Percentiles rank a stretch among this genome's conserved stretches.
Conservation (phyloP, 1,140 invertebrate genomes). For the Sycobia sp. region DNA sequence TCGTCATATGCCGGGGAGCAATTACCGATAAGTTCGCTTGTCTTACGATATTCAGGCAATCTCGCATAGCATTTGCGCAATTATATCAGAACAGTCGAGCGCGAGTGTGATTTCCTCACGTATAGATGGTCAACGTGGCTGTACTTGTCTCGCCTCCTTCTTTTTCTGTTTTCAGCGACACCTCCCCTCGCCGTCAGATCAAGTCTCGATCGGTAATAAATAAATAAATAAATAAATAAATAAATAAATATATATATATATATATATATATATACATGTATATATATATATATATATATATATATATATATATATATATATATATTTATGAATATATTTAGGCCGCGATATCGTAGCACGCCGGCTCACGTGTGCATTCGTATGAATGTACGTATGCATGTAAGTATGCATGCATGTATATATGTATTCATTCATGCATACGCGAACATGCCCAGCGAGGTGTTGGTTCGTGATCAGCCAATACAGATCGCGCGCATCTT, state of each 20-base stretch:
- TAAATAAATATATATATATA: too few relatives aligned
- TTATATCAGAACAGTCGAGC: conserved; percentile 57
- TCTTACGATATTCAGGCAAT: conserved; percentile 54
- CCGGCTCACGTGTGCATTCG: too few relatives aligned
- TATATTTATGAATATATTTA: conserved; percentile 41
- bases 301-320: neutral
- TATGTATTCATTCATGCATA: too few relatives aligned
- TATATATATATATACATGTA: too few relatives aligned
- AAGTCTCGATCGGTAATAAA: too few relatives aligned
- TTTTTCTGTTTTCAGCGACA: neutral
- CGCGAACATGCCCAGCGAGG: conserved; percentile 55
- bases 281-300: too few relatives aligned
- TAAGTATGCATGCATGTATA: too few relatives aligned
- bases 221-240: too few relatives aligned
- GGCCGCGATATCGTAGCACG: conserved; percentile 36
- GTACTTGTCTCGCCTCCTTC: neutral
- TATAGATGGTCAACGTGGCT: conserved; percentile 28
- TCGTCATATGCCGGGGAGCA: conserved; percentile 25
- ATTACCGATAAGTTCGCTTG: conserved; percentile 47
- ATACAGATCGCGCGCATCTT: conserved; percentile 47
- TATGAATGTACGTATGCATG: too few relatives aligned
- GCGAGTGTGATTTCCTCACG: too few relatives aligned
- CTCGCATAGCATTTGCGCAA: conserved; percentile 52
- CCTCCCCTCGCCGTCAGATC: too few relatives aligned
- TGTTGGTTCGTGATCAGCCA: conserved; percentile 56